Base-by-base conservation (phyloP, 2,888 invertebrate species). In the Lymantria dispar region DNA sequence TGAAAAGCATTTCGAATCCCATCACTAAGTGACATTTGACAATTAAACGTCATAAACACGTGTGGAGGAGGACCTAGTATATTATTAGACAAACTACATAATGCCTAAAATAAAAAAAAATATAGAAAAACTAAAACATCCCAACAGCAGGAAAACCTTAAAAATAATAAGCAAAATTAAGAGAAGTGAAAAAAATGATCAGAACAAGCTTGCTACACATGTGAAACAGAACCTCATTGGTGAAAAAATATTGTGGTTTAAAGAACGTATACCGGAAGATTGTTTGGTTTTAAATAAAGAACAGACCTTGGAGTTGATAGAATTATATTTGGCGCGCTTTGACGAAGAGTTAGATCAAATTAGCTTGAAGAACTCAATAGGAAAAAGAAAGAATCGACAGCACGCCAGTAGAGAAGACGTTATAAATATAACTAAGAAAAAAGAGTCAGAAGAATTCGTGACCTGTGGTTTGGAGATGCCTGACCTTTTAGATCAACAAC, bases 331-430 rank as follows among this genome's bases (percentile, higher is more conserved):
- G 51, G 60, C 78, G 36, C 77, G 87, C 33, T 96, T 97, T 79
- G 94, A 96, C 54, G 95, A 95, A 42, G 97, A 97, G 82, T 77
- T 96, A 37, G 94, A 95, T 66, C 95, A 96, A 78, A 97, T 98
- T 59, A 84, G 91, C 11, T 83, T 97, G 12, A 96, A 96, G 73
- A 95, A 96, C 73, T 95, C 95, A 0, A 93, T 97, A 33, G 95
- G 95, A 0, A 93, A 94, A 50, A 93, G 96, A 47, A 94, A 94
- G 65, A 94, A 93, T 62, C 91, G 94, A 11, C 97, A 97, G 72
- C 96, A 97, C 82, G 95, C 95, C 0, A 95, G 94, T 61, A 92
- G 98, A 54, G 94, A 96, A 80, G 95, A 96, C 80, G 93, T 95
- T 9, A 95, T 98, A 43, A 94, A 94, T 68, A 94, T 97, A 68